A percentile compares a stretch with the other conserved stretches of the same genome.
phyloP scores from a whole-genome alignment of 64 coral and sea anemone genomes.

The Pocillopora damicornis region DNA sequence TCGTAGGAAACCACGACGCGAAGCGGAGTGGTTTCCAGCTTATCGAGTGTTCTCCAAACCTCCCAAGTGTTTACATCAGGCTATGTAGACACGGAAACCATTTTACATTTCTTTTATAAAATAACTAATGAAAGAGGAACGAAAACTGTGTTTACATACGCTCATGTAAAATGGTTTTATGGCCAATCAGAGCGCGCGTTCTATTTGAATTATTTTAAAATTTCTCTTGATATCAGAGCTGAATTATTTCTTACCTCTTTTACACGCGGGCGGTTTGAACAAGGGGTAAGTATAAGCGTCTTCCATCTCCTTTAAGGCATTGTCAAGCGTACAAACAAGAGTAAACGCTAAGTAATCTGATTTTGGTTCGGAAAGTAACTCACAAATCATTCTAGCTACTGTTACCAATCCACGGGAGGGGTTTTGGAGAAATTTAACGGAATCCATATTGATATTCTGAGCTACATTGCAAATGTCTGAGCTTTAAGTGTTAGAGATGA shows the following conservation, averaged over 20 bases:
- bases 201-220: too few relatives aligned
- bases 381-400: constrained; percentile 9
- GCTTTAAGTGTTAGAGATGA: neutral
- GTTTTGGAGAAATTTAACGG: neutral
- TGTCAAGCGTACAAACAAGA: constrained; percentile 24
- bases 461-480: neutral
- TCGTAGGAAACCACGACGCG: too few relatives aligned
- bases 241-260: neutral
- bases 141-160: too few relatives aligned
- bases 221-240: too few relatives aligned
- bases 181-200: too few relatives aligned
- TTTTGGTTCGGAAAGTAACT: constrained; percentile 13
- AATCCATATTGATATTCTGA: neutral
- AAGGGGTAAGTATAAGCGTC: neutral
- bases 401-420: constrained; percentile 13
- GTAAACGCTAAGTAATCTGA: constrained; percentile 12
- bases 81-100: too few relatives aligned
- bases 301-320: constrained; percentile 30
- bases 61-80: too few relatives aligned
- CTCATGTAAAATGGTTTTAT: too few relatives aligned
- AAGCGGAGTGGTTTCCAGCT: too few relatives aligned
- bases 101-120: too few relatives aligned
- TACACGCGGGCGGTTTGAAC: neutral
- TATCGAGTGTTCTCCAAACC: too few relatives aligned
- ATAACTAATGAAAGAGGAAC: too few relatives aligned